Evolutionary conservation across 2,888 invertebrate genomes (phyloP), one percentile per base, ranked within the genome.

Genomic region (Pristionchus exspectatus): DNA sequence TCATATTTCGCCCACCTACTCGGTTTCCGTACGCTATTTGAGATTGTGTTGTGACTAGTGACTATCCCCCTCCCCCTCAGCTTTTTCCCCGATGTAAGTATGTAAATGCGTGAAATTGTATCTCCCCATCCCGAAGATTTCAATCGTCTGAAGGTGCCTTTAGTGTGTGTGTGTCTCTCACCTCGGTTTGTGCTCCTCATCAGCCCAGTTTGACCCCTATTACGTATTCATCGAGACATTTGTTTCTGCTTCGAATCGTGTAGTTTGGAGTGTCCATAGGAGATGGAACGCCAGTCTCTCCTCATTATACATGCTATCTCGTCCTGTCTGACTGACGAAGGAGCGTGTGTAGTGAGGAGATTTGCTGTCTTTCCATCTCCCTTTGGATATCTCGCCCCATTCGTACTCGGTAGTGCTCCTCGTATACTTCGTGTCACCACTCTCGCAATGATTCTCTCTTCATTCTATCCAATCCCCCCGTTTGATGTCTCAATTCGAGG

Each of bases 401-500:
- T 72, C 33, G 69, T 72, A 72, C 69, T 72, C 69, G 69, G 69
- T 72, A 30, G 69, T 33, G 66, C 7, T 50, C 44, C 44, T 50
- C 44, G 27, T 72, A 33, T 72, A 72, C 63, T 72, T 72, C 30
- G 69, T 72, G 33, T 72, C 69, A 72, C 69, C 33, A 72, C 27
- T 72, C 69, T 72, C 69, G 30, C 69, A 72, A 72, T 72, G 69
- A 72, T 72, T 72, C 69, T 72, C 69, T 72, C 7, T 4, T 27
- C 24, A 12, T 5, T 3, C 27, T 30, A 12, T 33, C 33, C 69
- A 14, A n/a, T 10, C 16, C 69, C 69, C 69, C 69, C 69, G 69
- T 72, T 72, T 72, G 69, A 72, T 30, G 69, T 33, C 14, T 72
- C 69, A 72, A 72, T 72, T 72, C 69, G 69, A 27, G 69, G 69